Evolutionary conservation across 2,888 invertebrate species (phyloP).

Genomic region (Cheilosia vernalis): DNA sequence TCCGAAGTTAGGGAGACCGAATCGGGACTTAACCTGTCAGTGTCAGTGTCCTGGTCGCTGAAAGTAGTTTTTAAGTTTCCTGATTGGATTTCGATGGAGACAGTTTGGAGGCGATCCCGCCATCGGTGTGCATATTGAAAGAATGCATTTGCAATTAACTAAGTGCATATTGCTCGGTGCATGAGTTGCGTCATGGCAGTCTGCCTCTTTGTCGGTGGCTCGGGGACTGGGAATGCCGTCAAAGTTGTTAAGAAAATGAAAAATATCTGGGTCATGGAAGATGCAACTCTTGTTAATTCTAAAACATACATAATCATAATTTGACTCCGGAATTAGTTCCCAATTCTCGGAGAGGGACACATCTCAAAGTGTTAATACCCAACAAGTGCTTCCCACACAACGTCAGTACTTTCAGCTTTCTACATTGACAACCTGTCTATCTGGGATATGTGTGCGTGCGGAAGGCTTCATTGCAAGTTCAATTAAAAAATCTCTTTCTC

Average conservation of each 20-base stretch:
- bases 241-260: too few relatives aligned
- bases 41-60: slow-evolving; percentile 21
- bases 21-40: slow-evolving; percentile 6
- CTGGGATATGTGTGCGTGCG: neutral
- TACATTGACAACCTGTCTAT: neutral
- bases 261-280: neutral
- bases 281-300: neutral
- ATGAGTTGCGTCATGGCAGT: neutral
- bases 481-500: slow-evolving; percentile 47
- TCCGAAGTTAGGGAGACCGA: slow-evolving; percentile 3
- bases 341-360: neutral
- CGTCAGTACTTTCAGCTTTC: neutral
- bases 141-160: slow-evolving; percentile 10
- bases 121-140: neutral
- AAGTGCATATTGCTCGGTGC: neutral
- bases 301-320: neutral
- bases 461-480: slow-evolving; percentile 31
- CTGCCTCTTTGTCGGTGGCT: neutral
- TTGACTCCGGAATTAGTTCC: neutral
- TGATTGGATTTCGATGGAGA: slow-evolving; percentile 29
- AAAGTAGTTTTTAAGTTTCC: slow-evolving; percentile 31
- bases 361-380: slow-evolving; percentile 35
- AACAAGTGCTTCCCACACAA: neutral
- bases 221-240: too few relatives aligned
- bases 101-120: neutral